A percentile compares a stretch with the other conserved stretches of the same genome.
Evolutionary conservation across 2,888 invertebrate species (phyloP).

Genomic region (Pseudanteris insignis): DNA sequence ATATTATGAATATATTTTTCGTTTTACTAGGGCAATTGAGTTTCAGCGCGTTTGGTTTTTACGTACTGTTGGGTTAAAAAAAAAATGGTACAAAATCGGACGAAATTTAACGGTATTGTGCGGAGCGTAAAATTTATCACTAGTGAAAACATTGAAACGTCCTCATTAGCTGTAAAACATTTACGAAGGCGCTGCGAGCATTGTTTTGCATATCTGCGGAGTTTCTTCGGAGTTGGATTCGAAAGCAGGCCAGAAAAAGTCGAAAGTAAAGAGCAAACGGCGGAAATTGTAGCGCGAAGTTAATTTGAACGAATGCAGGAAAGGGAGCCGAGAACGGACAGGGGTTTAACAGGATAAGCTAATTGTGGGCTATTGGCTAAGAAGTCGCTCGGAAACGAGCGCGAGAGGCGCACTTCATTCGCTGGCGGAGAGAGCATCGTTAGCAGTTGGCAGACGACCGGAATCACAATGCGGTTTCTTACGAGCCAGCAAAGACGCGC

Average conservation of each 20-base stretch:
- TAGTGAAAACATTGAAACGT: conserved; percentile 35
- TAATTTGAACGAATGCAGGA: conserved; percentile 64
- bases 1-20: too few species aligned
- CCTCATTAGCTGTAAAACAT: conserved; percentile 44
- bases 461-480: conserved; percentile 66
- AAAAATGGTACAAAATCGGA: conserved; percentile 18
- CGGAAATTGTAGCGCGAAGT: conserved; percentile 57
- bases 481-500: conserved; percentile 49
- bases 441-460: conserved; percentile 62
- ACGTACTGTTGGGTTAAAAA: conserved; percentile 1
- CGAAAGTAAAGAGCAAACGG: conserved; percentile 45
- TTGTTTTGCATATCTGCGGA: conserved; percentile 43
- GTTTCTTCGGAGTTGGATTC: conserved; percentile 40
- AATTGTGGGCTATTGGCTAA: conserved; percentile 67
- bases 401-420: conserved; percentile 47
- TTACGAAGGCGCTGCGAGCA: conserved; percentile 31
- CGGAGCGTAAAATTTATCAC: conserved; percentile 23
- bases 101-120: conserved; percentile 14
- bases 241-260: conserved; percentile 51
- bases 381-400: conserved; percentile 58
- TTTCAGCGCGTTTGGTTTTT: too few species aligned
- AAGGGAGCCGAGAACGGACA: conserved; percentile 53
- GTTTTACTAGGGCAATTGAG: too few species aligned
- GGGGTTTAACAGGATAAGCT: conserved; percentile 67
- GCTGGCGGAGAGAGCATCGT: conserved; percentile 59